Base-by-base conservation (phyloP, 2,113 vertebrate species). In the Odocoileus hemionus region DNA sequence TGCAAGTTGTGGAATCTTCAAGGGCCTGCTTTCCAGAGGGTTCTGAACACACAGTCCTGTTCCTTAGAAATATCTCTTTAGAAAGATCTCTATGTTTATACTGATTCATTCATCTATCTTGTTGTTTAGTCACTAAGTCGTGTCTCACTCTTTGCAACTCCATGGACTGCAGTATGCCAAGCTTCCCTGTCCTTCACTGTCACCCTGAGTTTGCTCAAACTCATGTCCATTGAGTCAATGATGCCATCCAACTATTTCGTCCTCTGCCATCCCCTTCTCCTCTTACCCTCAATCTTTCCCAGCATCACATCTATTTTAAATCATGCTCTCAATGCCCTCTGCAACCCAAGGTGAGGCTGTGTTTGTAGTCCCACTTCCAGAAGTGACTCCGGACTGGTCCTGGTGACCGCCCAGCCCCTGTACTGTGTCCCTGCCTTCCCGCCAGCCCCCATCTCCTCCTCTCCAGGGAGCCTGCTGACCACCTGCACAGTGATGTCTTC, bases 381-480 rank as follows among this genome's bases (percentile, higher is more conserved):
- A 6, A 16, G 64, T 5, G 57, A 16, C 21, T 16, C 25, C 0
- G 1, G 21, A 19, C 17, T 14, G 70, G 16, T 36, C 9, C 47
- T 1, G 7, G 2, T 7, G 28, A 9, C 67, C 2, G 2, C 19
- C 58, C 47, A 19, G 57, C 8, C 30, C 58, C 17, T 0, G 3
- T 5, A 16, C n/a, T 1, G 7, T 7, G 6, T 45, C 54, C 39
- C 15, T 1, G 9, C 60, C 61, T 74, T 26, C n/a, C 15, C 19
- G 12, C 52, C n/a, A 26, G 80, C 80, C 21, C 30, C 23, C 0
- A 0, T 9, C 21, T 55, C 50, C 52, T 16, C 45, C 30, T 45
- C 50, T 45, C 78, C 12, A 10, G 30, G 19, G 30, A 57, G 28
- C 13, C n/a, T n/a, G 36, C 33, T 1, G 3, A 7, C 16, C 39